Evolutionary conservation across 1,140 invertebrate species (phyloP).

Genomic region (Babylonia areolata): DNA sequence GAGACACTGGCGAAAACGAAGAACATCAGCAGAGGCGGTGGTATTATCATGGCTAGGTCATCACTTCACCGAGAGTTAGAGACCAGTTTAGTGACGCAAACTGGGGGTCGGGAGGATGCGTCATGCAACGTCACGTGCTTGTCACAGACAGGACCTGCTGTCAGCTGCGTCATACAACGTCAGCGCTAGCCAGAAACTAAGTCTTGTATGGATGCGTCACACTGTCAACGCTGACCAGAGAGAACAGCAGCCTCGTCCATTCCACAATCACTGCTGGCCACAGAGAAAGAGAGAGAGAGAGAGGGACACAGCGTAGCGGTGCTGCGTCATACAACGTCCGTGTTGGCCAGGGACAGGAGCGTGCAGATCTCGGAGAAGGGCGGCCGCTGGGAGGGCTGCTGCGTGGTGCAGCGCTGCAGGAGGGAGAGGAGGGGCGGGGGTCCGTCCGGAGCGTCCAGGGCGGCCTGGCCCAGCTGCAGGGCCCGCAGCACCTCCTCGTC

Average conservation of each 20-base stretch:
- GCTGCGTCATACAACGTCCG: constrained; percentile 26
- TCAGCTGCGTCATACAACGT: neutral
- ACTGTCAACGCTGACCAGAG: neutral
- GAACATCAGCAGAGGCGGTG: neutral
- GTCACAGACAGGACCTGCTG: neutral
- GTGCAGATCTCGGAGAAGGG: constrained; percentile 68
- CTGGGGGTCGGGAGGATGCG: no score
- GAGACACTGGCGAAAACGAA: neutral
- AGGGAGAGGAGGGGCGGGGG: constrained; percentile 80
- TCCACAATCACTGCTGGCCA: no score
- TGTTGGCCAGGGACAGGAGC: constrained; percentile 37
- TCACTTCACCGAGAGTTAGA: no score
- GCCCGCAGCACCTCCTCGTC: constrained; percentile 81
- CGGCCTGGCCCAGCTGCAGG: constrained; percentile 62
- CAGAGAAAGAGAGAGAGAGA: neutral
- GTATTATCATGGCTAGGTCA: no score
- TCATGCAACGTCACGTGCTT: no score
- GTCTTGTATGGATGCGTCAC: neutral
- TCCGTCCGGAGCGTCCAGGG: constrained; percentile 58
- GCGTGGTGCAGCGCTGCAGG: constrained; percentile 80
- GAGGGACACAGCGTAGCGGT: neutral
- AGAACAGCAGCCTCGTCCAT: neutral
- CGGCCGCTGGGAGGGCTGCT: constrained; percentile 82
- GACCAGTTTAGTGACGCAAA: no score
- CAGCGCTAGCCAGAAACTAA: neutral